Conservation (phyloP, 2,797 vertebrate species). For the Mionectes olivaceus region DNA sequence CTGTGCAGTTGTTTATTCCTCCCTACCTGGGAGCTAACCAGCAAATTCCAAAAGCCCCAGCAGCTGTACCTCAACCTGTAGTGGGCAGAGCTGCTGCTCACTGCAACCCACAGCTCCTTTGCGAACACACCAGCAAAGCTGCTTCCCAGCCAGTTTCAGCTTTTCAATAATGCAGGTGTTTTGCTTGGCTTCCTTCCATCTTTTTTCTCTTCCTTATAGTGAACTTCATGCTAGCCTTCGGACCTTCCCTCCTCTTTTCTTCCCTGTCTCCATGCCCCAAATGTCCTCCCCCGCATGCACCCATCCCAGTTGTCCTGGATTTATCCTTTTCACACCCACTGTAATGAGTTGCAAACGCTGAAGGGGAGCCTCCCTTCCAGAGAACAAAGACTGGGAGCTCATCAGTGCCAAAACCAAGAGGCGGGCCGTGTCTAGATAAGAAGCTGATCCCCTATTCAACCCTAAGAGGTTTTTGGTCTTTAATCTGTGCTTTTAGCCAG, state of each 20-base stretch:
- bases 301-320: neutral
- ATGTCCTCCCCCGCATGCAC: neutral
- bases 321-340: neutral
- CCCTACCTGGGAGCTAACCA: neutral
- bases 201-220: neutral
- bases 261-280: neutral
- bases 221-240: neutral
- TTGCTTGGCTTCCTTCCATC: neutral
- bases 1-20: neutral
- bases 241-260: neutral
- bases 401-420: neutral
- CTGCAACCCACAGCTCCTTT: neutral
- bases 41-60: neutral
- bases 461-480: neutral
- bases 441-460: neutral
- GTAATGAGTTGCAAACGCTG: neutral
- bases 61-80: neutral
- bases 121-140: neutral
- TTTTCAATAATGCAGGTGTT: conserved; percentile 14
- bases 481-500: neutral
- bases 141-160: neutral
- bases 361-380: neutral
- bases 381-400: neutral
- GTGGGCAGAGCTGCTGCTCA: neutral
- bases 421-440: neutral